Evolutionary conservation across 2,113 vertebrate genomes (phyloP).

Genomic region (Pogona vitticeps): DNA sequence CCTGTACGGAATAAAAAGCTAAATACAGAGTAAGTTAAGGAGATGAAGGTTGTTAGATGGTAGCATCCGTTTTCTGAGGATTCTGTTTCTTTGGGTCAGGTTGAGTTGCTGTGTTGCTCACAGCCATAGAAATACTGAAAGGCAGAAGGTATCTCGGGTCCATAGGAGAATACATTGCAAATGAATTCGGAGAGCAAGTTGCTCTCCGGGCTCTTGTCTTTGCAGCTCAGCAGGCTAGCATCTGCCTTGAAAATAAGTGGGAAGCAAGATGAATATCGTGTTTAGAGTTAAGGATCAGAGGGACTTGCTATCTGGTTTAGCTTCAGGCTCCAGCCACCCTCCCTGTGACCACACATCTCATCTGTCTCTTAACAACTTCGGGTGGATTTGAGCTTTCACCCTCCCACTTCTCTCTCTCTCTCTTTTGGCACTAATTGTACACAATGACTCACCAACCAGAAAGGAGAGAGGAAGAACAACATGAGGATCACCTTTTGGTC

Average conservation of each 20-base stretch:
- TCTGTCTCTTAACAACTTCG: conserved; percentile 27
- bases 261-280: neutral
- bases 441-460: conserved; percentile 28
- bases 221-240: neutral
- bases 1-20: conserved; percentile 19
- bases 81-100: conserved; percentile 8
- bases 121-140: neutral
- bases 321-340: conserved; percentile 21
- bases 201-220: conserved; percentile 23
- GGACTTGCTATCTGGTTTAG: neutral
- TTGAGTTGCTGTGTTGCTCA: neutral
- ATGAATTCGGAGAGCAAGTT: conserved; percentile 7
- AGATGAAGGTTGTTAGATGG: neutral
- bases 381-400: neutral
- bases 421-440: conserved; percentile 2
- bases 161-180: conserved; percentile 32
- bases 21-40: neutral
- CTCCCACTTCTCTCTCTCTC: neutral
- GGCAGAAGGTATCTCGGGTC: neutral
- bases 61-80: too few relatives aligned
- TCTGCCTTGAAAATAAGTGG: conserved; percentile 34
- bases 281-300: neutral
- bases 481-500: conserved; percentile 5
- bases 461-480: conserved; percentile 29
- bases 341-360: neutral